phyloP scores from a whole-genome alignment of 2,797 vertebrate species.

The Myotis daubentonii region DNA sequence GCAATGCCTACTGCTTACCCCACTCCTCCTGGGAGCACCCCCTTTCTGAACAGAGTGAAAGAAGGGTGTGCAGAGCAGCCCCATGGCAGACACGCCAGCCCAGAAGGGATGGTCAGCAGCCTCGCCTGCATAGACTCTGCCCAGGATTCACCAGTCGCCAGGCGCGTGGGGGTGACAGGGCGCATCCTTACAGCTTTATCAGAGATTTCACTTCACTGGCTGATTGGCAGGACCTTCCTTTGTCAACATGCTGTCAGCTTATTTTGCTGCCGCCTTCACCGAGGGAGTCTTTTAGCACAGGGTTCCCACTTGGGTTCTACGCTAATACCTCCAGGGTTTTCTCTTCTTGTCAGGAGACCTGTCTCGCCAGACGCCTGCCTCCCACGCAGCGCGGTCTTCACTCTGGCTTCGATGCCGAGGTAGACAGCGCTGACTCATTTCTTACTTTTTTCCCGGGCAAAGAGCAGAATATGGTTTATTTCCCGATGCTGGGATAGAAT shows the following conservation, averaged over 20 bases:
- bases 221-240: no score
- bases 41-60: no score
- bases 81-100: background rate
- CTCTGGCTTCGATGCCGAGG: background rate
- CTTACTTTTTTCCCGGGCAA: background rate
- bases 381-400: background rate
- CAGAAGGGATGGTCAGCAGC: background rate
- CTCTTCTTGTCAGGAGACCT: background rate
- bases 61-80: background rate
- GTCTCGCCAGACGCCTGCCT: background rate
- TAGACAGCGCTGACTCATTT: background rate
- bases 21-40: no score
- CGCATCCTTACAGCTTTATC: no score
- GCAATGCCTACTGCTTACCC: no score
- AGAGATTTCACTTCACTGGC: no score
- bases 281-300: background rate
- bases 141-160: background rate
- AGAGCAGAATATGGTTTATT: background rate
- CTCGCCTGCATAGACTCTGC: background rate
- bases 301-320: background rate
- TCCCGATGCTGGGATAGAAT: background rate
- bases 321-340: background rate
- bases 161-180: no score
- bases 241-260: no score
- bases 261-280: background rate